Evolutionary conservation across 1,140 invertebrate species (phyloP), one percentile per base, ranked within the genome.

Genomic region (Cotesia typhae): DNA sequence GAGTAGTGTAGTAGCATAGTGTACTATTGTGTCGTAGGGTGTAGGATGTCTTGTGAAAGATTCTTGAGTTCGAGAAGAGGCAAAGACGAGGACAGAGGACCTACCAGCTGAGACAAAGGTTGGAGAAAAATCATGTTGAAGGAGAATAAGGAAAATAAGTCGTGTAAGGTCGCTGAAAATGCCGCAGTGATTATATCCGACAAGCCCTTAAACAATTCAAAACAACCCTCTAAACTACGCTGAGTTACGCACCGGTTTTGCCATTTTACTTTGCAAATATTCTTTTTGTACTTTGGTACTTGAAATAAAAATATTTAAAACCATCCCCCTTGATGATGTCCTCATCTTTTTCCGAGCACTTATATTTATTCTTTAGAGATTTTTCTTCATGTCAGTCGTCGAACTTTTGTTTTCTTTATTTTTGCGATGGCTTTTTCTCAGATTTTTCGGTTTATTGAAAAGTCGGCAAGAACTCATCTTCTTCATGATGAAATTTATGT

Each of bases 131-230:
- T 38, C n/a, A 12, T 65, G 65, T 66, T 68, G 71, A 73, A 76
- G 68, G 74, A 65, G 36, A 70, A 74, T n/a, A 73, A 73, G 74
- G 74, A 77, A 70, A 47, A 47, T 47, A 47, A 67, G 59, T 69
- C 70, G 38, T 55, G 67, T 65, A 63, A 47, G 55, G 67, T 68
- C 53, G 70, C 57, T 47, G 41, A 47, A 47, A 47, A 47, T 47
- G 59, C 63, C 81, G 67, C 83, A 80, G 80, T 85, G 83, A 86
- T 85, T 86, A 86, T 84, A 85, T 83, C 81, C 81, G 78, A 84
- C 80, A 80, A 82, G 57, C 68, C 66, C 65, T 70, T 77, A 81
- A 82, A 82, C 77, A 47, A 47, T 80, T 82, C 36, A 65, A 68
- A 69, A 80, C 74, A 79, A 75, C 73, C 76, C 73, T 64, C 73